Percentiles rank a stretch among this genome's conserved stretches.
Conservation (phyloP, 2,113 vertebrate species). For the Elgaria multicarinata region DNA sequence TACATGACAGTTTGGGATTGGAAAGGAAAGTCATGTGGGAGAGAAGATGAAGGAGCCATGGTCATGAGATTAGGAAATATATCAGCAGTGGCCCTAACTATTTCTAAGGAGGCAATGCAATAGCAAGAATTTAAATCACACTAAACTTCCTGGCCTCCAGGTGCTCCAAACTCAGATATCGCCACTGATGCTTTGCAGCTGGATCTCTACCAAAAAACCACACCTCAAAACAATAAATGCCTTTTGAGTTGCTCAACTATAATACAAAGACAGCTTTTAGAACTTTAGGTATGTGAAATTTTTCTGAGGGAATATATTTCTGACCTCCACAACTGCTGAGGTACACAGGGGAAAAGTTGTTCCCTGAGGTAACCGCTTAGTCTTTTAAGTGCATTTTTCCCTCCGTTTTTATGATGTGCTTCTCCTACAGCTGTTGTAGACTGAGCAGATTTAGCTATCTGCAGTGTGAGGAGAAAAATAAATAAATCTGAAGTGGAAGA, state of each 20-base stretch:
- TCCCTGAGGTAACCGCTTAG: slow-evolving; percentile 10
- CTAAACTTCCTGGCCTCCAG: not conserved
- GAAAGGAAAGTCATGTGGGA: not conserved
- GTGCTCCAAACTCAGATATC: not conserved
- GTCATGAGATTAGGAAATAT: not conserved
- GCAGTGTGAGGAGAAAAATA: slow-evolving; percentile 35
- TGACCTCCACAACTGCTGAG: not conserved
- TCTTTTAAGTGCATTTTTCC: slow-evolving; percentile 23
- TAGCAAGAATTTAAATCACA: not conserved
- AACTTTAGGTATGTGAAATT: accelerated
- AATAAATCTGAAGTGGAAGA: slow-evolving; percentile 21
- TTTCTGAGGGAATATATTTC: slow-evolving; percentile 4
- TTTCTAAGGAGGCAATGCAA: not conserved
- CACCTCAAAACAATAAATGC: not conserved
- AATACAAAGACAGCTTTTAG: not conserved
- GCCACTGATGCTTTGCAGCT: not conserved
- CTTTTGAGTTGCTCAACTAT: not conserved
- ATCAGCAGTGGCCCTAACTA: not conserved
- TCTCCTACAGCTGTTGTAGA: slow-evolving; percentile 32
- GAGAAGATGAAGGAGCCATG: not conserved
- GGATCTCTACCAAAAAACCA: not conserved
- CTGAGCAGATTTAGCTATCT: slow-evolving; percentile 33
- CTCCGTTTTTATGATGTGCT: slow-evolving; percentile 26
- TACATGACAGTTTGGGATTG: not conserved
- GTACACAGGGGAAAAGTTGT: not conserved